Conservation (phyloP, 1,140 invertebrate genomes). For the Bathynomus jamesi region DNA sequence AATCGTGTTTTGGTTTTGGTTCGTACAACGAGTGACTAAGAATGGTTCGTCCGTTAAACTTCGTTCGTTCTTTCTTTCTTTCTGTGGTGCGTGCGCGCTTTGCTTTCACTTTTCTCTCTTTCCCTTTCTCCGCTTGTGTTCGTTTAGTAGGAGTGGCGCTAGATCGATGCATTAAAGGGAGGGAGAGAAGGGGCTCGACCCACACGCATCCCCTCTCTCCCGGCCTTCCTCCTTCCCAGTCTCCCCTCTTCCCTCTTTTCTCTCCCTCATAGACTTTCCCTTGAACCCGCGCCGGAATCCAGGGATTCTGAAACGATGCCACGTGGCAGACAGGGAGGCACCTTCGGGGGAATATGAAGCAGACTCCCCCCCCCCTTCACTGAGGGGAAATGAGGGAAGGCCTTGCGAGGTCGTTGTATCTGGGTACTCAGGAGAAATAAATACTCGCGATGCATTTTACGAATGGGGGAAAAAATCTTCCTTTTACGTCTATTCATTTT, state of each 20-base stretch:
- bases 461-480: no score
- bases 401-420: not conserved
- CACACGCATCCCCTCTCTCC: not conserved
- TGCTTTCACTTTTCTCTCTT: not conserved
- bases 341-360: not conserved
- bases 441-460: no score
- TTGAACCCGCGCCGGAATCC: not conserved
- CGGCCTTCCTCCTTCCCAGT: not conserved
- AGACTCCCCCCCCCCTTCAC: not conserved
- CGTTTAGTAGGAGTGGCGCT: not conserved
- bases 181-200: not conserved
- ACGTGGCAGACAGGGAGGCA: not conserved
- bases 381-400: not conserved
- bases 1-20: no score
- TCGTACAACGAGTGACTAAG: no score
- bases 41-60: no score
- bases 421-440: no score
- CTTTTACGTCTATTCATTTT: no score
- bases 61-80: no score
- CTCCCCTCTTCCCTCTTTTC: not conserved
- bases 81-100: no score
- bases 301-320: not conserved
- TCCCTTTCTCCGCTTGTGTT: not conserved
- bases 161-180: not conserved
- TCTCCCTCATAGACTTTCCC: not conserved